These are phyloP conservation scores for Hoplias malabaricus DNA, from an alignment of 2,113 vertebrate genomes.

Conservation along the genomic window DNA sequence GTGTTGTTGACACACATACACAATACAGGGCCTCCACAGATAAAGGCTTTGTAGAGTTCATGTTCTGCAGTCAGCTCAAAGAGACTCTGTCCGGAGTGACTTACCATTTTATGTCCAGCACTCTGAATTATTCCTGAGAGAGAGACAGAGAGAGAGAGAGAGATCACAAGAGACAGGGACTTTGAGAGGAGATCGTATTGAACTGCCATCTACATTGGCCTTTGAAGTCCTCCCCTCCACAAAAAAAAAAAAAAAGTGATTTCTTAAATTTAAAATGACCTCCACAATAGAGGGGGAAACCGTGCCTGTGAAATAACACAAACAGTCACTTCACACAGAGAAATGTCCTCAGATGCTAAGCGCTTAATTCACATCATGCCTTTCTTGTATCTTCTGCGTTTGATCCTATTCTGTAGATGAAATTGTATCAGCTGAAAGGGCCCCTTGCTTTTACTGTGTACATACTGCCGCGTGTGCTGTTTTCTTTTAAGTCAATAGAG, in stretches of 20 bases:
- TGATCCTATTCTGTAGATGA: not conserved
- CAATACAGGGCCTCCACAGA: not conserved
- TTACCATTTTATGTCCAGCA: not conserved
- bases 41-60: not conserved
- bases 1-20: not conserved
- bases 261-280: not conserved
- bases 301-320: not conserved
- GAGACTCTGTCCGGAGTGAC: not conserved
- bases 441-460: too few relatives aligned
- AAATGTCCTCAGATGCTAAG: not conserved
- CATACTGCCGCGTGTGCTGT: too few relatives aligned
- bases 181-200: not conserved
- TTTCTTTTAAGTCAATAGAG: too few relatives aligned
- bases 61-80: not conserved
- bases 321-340: not conserved
- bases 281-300: not conserved
- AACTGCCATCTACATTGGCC: not conserved
- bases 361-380: not conserved
- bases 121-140: conserved; percentile 19
- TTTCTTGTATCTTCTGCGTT: not conserved
- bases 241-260: not conserved
- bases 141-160: not conserved
- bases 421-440: not conserved
- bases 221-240: not conserved
- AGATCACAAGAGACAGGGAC: not conserved